A percentile compares a stretch with the other conserved stretches of the same genome.
Conservation (phyloP, 2,113 vertebrate species). For the Sturnus vulgaris region DNA sequence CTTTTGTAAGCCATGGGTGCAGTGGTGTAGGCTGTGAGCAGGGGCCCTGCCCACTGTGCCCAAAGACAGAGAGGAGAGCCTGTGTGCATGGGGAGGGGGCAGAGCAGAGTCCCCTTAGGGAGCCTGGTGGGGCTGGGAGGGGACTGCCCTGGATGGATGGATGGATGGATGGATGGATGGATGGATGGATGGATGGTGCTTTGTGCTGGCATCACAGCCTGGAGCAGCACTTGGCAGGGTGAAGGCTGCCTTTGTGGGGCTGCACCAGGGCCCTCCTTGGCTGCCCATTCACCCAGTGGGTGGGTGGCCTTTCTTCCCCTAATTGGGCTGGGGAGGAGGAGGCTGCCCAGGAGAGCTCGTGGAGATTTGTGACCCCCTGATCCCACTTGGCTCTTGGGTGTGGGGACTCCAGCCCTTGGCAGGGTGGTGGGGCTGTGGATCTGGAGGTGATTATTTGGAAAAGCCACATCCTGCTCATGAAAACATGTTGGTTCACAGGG, state of each 20-base stretch:
- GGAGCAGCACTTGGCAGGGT: background rate
- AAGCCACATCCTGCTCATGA: background rate
- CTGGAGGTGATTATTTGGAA: background rate
- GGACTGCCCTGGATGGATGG: background rate
- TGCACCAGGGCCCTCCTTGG: background rate
- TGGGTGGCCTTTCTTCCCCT: background rate
- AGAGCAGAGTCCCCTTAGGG: background rate
- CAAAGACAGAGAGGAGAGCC: background rate
- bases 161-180: no score
- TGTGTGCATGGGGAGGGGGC: background rate
- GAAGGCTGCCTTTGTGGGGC: background rate
- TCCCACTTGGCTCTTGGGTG: background rate
- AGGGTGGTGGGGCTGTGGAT: fast-evolving
- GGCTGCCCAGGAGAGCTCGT: fast-evolving
- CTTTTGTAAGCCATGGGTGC: background rate
- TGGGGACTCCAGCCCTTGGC: background rate
- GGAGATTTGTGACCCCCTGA: background rate
- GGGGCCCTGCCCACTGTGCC: background rate
- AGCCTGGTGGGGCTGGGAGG: fast-evolving
- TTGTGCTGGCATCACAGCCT: background rate
- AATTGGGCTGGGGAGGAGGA: background rate
- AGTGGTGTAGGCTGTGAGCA: background rate
- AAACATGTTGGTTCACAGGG: fast-evolving
- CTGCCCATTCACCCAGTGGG: background rate
- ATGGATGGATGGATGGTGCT: background rate